These are phyloP conservation scores for Luehdorfia chinensis DNA, from an alignment of 1,140 invertebrate species.

Conservation along the genomic window DNA sequence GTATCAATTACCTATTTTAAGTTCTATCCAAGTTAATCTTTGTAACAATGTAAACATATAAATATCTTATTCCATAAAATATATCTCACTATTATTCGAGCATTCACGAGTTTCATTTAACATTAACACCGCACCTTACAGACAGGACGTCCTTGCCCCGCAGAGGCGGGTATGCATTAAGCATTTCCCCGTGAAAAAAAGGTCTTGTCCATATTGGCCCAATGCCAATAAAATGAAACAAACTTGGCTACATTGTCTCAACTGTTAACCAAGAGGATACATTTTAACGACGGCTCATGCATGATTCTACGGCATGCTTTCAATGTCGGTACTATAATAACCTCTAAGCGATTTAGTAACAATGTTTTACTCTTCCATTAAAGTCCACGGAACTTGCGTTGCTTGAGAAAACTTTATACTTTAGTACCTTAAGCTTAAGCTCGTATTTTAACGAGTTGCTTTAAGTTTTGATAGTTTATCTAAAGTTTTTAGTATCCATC, in stretches of 20 bases:
- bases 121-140: no score
- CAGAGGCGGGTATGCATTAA: no score
- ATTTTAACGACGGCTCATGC: conserved; percentile 1
- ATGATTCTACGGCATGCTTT: neutral
- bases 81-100: no score
- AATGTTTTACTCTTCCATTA: conserved; percentile 8
- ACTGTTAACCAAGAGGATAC: conserved; percentile 5
- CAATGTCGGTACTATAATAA: neutral
- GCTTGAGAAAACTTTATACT: conserved; percentile 5
- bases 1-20: no score
- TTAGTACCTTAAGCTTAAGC: conserved; percentile 15
- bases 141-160: no score
- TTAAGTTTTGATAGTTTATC: conserved; percentile 9
- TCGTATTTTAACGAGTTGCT: conserved; percentile 15
- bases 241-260: conserved; percentile 8
- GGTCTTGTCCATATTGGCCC: no score
- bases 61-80: no score
- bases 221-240: no score
- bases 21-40: no score
- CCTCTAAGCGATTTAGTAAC: conserved; percentile 10
- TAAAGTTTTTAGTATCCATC: conserved; percentile 8
- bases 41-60: no score
- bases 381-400: conserved; percentile 15
- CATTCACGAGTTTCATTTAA: no score
- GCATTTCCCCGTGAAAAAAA: no score